These are phyloP conservation scores for Ophraella communa DNA, from an alignment of 2,888 invertebrate genomes.

Conservation along the genomic window DNA sequence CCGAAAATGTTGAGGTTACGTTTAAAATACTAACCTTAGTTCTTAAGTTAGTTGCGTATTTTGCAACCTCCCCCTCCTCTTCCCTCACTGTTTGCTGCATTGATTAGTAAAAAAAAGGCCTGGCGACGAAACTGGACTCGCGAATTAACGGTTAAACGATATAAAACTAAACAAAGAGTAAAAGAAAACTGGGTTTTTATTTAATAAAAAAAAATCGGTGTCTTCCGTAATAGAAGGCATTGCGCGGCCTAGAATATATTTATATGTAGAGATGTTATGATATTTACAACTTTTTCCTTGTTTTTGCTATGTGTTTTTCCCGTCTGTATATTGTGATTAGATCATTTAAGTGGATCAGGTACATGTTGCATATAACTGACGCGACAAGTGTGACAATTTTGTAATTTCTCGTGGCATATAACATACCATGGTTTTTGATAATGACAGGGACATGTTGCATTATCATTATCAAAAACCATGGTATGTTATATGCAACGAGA, in stretches of 20 bases:
- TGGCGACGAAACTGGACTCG: constrained; percentile 61
- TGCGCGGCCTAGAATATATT: constrained; percentile 53
- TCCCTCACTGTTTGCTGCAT: constrained; percentile 63
- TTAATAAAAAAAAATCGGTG: constrained; percentile 46
- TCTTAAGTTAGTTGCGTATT: constrained; percentile 42
- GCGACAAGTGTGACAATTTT: too few relatives aligned
- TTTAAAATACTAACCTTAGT: constrained; percentile 48
- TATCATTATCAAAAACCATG: too few relatives aligned
- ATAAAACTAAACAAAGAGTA: constrained; percentile 30
- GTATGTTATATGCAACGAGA: too few relatives aligned
- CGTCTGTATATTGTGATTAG: constrained; percentile 42
- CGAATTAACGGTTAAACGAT: constrained; percentile 50
- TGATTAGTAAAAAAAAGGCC: constrained; percentile 55
- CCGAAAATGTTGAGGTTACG: constrained; percentile 32
- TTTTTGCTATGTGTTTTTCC: constrained; percentile 25
- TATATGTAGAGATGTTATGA: constrained; percentile 57
- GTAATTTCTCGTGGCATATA: too few relatives aligned
- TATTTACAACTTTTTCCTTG: constrained; percentile 43
- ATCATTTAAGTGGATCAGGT: constrained; percentile 36
- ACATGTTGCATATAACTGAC: constrained; percentile 14
- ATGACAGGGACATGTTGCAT: too few relatives aligned
- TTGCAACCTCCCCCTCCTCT: constrained; percentile 58
- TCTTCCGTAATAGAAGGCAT: constrained; percentile 53
- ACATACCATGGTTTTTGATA: too few relatives aligned
- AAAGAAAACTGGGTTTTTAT: constrained; percentile 41